A percentile compares a stretch with the other conserved stretches of the same genome.
phyloP scores from a whole-genome alignment of 2,888 invertebrate species.

The Fragum whitleyi region DNA sequence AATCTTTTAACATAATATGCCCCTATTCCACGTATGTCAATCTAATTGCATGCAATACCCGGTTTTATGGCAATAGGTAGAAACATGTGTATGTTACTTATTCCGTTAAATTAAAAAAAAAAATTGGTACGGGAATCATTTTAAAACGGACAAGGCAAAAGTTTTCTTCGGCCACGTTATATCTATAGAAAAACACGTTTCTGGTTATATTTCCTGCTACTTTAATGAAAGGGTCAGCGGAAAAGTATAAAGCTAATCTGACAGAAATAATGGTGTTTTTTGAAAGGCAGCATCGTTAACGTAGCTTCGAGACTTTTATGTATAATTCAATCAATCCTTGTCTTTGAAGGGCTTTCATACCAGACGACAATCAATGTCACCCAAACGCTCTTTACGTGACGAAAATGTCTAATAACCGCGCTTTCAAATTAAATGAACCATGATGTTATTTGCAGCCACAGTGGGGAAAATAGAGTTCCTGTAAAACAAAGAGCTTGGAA shows the following conservation, averaged over 20 bases:
- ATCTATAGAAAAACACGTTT: no score
- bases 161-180: no score
- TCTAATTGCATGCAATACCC: no score
- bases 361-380: slow-evolving; percentile 27
- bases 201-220: not conserved
- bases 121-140: no score
- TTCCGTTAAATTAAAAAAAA: no score
- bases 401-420: slow-evolving; percentile 24
- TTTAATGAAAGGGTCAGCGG: not conserved
- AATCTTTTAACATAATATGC: no score
- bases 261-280: not conserved
- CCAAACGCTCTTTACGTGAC: slow-evolving; percentile 30
- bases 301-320: slow-evolving; percentile 25
- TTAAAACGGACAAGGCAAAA: no score
- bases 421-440: slow-evolving; percentile 28
- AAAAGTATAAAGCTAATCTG: slow-evolving; percentile 4
- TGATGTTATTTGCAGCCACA: not conserved
- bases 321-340: slow-evolving; percentile 30
- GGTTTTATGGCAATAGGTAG: no score
- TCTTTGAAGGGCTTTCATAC: slow-evolving; percentile 25
- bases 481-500: not conserved
- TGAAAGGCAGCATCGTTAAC: slow-evolving; percentile 14
- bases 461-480: not conserved
- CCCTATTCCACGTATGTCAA: no score
- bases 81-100: no score